phyloP scores from a whole-genome alignment of 2,888 invertebrate genomes.

The Serrognathus titanus region DNA sequence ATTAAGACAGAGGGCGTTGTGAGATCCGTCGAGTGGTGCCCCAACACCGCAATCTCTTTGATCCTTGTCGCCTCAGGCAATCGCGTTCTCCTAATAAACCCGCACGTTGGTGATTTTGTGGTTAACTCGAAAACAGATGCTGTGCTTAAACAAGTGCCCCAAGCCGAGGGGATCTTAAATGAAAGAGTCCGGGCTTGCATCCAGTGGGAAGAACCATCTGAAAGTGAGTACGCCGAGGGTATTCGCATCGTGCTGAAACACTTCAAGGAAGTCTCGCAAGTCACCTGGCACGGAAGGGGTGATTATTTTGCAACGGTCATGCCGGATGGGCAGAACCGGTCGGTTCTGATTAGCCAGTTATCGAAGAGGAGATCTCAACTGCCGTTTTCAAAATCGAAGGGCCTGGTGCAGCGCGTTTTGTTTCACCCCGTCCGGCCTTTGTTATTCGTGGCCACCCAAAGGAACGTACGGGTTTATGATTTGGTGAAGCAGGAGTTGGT shows the following conservation, averaged over 20 bases:
- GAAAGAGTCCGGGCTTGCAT: slow-evolving; percentile 60
- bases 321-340: slow-evolving; percentile 77
- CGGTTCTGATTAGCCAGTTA: slow-evolving; percentile 91
- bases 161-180: slow-evolving; percentile 56
- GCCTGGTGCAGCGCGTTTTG: slow-evolving; percentile 83
- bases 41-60: slow-evolving; percentile 73
- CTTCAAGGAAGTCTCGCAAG: slow-evolving; percentile 77
- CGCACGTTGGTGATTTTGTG: slow-evolving; percentile 80
- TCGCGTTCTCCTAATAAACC: slow-evolving; percentile 78
- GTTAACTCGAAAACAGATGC: slow-evolving; percentile 76
- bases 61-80: slow-evolving; percentile 69
- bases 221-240: slow-evolving; percentile 51
- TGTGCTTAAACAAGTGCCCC: slow-evolving; percentile 67
- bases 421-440: slow-evolving; percentile 93
- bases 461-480: slow-evolving; percentile 91
- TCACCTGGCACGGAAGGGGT: slow-evolving; percentile 92
- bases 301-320: slow-evolving; percentile 92
- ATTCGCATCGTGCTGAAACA: slow-evolving; percentile 56
- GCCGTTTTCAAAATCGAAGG: slow-evolving; percentile 87
- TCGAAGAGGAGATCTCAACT: slow-evolving; percentile 85
- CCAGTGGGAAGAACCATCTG: slow-evolving; percentile 64
- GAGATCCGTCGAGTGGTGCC: slow-evolving; percentile 84
- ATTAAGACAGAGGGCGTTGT: slow-evolving; percentile 65
- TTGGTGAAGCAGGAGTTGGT: slow-evolving; percentile 86
- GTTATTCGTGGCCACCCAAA: slow-evolving; percentile 94